Evolutionary conservation across 1,140 invertebrate species (phyloP).

Genomic region (Camponotus vicinus): DNA sequence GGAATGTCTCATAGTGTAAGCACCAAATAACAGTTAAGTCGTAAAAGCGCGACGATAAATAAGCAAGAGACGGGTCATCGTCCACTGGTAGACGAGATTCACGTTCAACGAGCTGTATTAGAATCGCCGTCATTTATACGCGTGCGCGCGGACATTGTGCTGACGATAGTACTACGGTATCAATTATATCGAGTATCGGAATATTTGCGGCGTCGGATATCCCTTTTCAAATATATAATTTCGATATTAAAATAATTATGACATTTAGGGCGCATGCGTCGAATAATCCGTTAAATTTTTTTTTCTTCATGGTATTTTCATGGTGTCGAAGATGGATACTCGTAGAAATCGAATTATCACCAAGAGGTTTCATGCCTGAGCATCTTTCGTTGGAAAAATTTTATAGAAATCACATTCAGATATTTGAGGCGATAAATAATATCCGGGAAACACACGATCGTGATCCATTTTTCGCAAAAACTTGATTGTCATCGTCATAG

Average conservation of each 20-base stretch:
- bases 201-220: too few species aligned
- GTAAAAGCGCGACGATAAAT: slow-evolving; percentile 76
- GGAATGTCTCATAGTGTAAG: slow-evolving; percentile 22
- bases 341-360: not conserved
- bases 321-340: not conserved
- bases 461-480: slow-evolving; percentile 50
- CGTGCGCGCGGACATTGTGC: slow-evolving; percentile 29
- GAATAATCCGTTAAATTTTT: not conserved
- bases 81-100: slow-evolving; percentile 79
- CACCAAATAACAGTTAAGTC: slow-evolving; percentile 68
- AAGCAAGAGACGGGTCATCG: slow-evolving; percentile 79
- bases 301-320: not conserved
- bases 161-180: not conserved
- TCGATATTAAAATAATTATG: not conserved
- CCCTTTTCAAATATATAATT: not conserved
- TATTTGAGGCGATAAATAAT: not conserved
- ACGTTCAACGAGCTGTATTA: slow-evolving; percentile 77
- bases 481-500: slow-evolving; percentile 9
- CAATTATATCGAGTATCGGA: not conserved
- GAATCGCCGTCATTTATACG: slow-evolving; percentile 61
- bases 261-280: not conserved
- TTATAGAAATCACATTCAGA: not conserved
- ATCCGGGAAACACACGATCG: not conserved
- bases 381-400: not conserved
- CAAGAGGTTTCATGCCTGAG: not conserved